Conservation (phyloP, 1,140 invertebrate genomes). For the Polyergus mexicanus region DNA sequence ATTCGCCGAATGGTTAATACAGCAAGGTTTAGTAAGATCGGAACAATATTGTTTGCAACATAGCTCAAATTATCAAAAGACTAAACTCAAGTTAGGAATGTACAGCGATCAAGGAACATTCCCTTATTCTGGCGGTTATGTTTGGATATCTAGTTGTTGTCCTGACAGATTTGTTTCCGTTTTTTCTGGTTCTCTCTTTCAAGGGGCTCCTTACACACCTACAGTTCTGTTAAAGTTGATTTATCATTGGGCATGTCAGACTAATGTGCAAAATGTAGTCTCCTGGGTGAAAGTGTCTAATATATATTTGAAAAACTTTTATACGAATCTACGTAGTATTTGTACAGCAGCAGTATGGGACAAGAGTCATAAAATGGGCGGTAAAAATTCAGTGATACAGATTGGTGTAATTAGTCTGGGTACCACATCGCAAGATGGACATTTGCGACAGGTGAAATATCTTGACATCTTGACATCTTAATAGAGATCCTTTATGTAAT, state of each 20-base stretch:
- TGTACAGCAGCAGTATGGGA: conserved; percentile 93
- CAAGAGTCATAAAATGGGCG: conserved; percentile 91
- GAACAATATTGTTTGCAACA: conserved; percentile 92
- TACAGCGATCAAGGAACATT: conserved; percentile 94
- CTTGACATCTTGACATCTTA: neutral
- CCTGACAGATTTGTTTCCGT: conserved; percentile 94
- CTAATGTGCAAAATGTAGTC: conserved; percentile 94
- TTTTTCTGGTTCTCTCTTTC: conserved; percentile 94
- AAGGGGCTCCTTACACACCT: conserved; percentile 93
- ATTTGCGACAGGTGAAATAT: conserved; percentile 89
- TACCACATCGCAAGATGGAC: conserved; percentile 94
- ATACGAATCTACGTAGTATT: conserved; percentile 91
- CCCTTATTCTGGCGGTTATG: conserved; percentile 94
- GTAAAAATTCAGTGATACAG: conserved; percentile 87
- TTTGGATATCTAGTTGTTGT: conserved; percentile 95
- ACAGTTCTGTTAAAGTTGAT: conserved; percentile 93
- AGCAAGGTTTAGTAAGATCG: conserved; percentile 92
- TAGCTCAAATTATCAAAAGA: conserved; percentile 82
- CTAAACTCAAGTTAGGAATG: conserved; percentile 92
- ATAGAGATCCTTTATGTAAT: neutral
- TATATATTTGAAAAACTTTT: conserved; percentile 92
- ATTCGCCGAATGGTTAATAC: conserved; percentile 96
- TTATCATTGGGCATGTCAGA: conserved; percentile 96
- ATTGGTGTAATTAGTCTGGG: conserved; percentile 96
- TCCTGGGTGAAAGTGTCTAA: conserved; percentile 95